These are phyloP conservation scores for Novumbra hubbsi DNA, from an alignment of 2,797 vertebrate genomes.

Conservation along the genomic window DNA sequence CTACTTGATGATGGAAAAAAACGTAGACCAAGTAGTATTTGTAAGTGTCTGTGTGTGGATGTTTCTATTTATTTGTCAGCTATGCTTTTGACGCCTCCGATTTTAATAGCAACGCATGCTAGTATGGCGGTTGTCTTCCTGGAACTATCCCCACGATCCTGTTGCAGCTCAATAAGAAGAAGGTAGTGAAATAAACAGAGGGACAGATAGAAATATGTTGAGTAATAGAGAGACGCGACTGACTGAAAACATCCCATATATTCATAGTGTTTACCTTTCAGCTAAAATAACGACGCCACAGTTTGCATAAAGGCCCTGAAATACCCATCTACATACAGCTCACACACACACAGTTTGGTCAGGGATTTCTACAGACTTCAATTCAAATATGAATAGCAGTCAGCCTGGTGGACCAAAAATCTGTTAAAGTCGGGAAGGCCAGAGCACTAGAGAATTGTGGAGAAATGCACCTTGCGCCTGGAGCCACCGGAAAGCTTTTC, in stretches of 20 bases:
- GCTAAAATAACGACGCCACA: not conserved
- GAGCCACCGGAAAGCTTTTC: constrained; percentile 50
- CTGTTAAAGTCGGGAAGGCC: constrained; percentile 52
- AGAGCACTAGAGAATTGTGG: constrained; percentile 47
- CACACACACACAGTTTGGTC: not conserved
- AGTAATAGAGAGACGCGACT: not conserved
- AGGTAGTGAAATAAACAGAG: not conserved
- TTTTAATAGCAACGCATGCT: not conserved
- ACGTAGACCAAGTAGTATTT: not conserved
- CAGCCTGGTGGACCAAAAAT: constrained; percentile 38
- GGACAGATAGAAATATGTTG: not conserved
- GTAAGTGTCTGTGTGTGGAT: not conserved
- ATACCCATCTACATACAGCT: not conserved
- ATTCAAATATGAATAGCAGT: constrained; percentile 56
- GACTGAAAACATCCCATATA: not conserved
- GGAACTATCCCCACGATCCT: not conserved
- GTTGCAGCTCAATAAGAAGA: not conserved
- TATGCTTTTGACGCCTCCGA: not conserved
- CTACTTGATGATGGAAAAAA: not conserved
- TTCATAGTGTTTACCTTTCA: not conserved
- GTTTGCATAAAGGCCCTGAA: not conserved
- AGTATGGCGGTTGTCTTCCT: not conserved
- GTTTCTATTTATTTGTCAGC: not conserved
- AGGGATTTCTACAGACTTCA: not conserved
- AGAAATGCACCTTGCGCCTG: constrained; percentile 47